Percentiles rank a stretch among this genome's conserved stretches.
Conservation (phyloP, 1,140 invertebrate genomes). For the Drosophila albomicans region DNA sequence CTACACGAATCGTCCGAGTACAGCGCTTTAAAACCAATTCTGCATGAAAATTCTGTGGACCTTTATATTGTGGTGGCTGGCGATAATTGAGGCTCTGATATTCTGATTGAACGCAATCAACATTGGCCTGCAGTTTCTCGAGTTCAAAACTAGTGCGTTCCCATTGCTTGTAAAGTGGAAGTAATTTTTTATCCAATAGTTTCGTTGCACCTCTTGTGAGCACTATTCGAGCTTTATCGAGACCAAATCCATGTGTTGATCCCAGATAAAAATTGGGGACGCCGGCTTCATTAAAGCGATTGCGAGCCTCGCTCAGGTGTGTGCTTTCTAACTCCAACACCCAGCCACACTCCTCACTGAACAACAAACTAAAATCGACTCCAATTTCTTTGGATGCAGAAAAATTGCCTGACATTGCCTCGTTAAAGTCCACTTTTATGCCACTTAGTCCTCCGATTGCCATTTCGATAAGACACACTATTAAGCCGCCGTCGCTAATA, state of each 20-base stretch:
- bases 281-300: slow-evolving; percentile 87
- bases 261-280: slow-evolving; percentile 92
- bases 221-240: slow-evolving; percentile 87
- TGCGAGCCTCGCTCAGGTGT: slow-evolving; percentile 87
- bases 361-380: slow-evolving; percentile 89
- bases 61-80: slow-evolving; percentile 88
- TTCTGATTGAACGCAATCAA: slow-evolving; percentile 92
- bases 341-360: slow-evolving; percentile 96
- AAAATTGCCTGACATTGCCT: slow-evolving; percentile 32
- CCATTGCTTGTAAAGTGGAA: slow-evolving; percentile 92
- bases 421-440: slow-evolving; percentile 88
- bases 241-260: slow-evolving; percentile 87
- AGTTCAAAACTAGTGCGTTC: slow-evolving; percentile 97
- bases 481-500: slow-evolving; percentile 97
- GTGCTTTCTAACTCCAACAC: slow-evolving; percentile 91
- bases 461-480: slow-evolving; percentile 97
- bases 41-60: slow-evolving; percentile 90
- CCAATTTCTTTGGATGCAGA: slow-evolving; percentile 51
- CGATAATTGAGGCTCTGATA: slow-evolving; percentile 88
- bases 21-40: slow-evolving; percentile 80
- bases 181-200: slow-evolving; percentile 89
- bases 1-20: slow-evolving; percentile 88
- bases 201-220: slow-evolving; percentile 87
- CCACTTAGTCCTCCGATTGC: slow-evolving; percentile 96
- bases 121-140: slow-evolving; percentile 93